Percentiles rank a stretch among this genome's conserved stretches.
These are phyloP conservation scores for Nipponacmea schrenckii DNA, from an alignment of 2,888 invertebrate genomes.

Conservation along the genomic window DNA sequence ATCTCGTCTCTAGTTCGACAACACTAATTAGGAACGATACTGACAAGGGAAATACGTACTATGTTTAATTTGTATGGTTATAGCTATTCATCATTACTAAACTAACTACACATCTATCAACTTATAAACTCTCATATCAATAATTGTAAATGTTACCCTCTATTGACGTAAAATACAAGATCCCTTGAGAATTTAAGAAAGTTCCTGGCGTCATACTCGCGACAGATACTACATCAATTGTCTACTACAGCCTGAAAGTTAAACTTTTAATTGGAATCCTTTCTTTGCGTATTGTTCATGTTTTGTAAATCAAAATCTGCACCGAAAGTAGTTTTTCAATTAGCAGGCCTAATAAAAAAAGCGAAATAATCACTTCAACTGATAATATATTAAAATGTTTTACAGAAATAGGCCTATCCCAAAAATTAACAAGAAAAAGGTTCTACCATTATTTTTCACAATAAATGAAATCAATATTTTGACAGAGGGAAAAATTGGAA, in stretches of 20 bases:
- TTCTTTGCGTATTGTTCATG: no score
- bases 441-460: no score
- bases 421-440: no score
- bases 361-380: no score
- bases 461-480: no score
- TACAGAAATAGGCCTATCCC: no score
- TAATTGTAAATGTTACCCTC: slow-evolving; percentile 3
- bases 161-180: not conserved
- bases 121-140: not conserved
- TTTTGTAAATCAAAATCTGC: no score
- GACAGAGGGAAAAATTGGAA: no score
- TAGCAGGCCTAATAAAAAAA: no score
- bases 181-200: not conserved
- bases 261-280: no score
- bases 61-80: not conserved
- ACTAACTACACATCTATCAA: not conserved
- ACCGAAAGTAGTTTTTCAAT: no score
- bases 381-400: no score
- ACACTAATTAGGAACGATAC: not conserved
- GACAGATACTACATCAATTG: slow-evolving; percentile 2
- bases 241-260: not conserved
- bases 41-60: not conserved
- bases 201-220: slow-evolving; percentile 6
- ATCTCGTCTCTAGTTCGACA: not conserved
- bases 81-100: not conserved